phyloP scores from a whole-genome alignment of 23 tunicate species.

The Corella eumyota region DNA sequence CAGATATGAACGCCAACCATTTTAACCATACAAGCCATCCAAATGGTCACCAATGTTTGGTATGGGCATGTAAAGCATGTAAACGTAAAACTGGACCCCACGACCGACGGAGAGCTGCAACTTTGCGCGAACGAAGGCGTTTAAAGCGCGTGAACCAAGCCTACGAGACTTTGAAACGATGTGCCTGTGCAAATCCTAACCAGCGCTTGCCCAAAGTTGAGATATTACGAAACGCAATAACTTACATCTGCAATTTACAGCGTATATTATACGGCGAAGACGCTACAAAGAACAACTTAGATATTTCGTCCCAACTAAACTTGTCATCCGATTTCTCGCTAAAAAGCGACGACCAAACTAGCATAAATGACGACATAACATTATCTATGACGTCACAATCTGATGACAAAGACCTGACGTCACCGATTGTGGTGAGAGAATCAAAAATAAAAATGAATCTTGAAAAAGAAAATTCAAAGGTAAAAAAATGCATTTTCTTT shows the following conservation, averaged over 20 bases:
- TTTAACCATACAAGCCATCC: constrained; percentile 68
- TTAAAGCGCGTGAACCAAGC: constrained; percentile 96
- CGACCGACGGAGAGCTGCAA: constrained; percentile 90
- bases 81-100: constrained; percentile 80
- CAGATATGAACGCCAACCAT: constrained; percentile 1
- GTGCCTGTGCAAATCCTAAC: constrained; percentile 87
- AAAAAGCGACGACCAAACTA: too few relatives aligned
- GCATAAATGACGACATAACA: constrained; percentile 4
- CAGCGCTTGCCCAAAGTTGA: constrained; percentile 96
- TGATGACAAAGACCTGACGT: constrained; percentile 1
- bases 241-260: constrained; percentile 82
- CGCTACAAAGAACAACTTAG: too few relatives aligned
- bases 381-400: background rate
- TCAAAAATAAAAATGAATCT: too few relatives aligned
- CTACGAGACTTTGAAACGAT: constrained; percentile 84
- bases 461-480: too few relatives aligned
- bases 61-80: constrained; percentile 96
- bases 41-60: constrained; percentile 73
- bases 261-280: constrained; percentile 69
- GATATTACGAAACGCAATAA: constrained; percentile 81
- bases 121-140: constrained; percentile 85
- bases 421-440: constrained; percentile 1
- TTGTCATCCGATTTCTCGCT: too few relatives aligned
- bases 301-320: too few relatives aligned
- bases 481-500: too few relatives aligned